phyloP scores from a whole-genome alignment of 1,140 invertebrate species.

The Sesamia nonagrioides region DNA sequence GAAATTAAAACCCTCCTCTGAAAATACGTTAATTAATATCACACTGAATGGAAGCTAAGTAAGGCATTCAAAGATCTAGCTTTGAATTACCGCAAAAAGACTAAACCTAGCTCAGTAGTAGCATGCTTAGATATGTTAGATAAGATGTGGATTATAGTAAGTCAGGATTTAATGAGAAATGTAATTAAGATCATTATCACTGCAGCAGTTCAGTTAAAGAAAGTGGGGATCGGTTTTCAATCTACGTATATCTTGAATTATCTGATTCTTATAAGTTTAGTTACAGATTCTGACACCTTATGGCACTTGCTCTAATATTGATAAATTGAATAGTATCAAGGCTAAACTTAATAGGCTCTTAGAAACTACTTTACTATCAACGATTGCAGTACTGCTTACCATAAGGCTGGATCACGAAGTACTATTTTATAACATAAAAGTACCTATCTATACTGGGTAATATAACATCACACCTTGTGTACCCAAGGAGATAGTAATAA shows the following conservation, averaged over 20 bases:
- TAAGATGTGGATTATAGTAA: conserved; percentile 1
- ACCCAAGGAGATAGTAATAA: too few relatives aligned
- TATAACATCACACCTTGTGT: too few relatives aligned
- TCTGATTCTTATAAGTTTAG: not conserved
- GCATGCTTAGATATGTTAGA: conserved; percentile 10
- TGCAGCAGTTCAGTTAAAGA: not conserved
- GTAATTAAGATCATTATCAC: conserved; percentile 24
- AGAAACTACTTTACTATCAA: too few relatives aligned
- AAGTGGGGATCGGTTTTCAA: not conserved
- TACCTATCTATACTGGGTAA: too few relatives aligned
- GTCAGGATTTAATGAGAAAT: conserved; percentile 6
- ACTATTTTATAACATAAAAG: too few relatives aligned
- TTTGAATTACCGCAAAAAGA: conserved; percentile 2
- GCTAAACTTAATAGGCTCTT: too few relatives aligned
- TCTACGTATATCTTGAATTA: not conserved
- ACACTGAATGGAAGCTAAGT: conserved; percentile 12
- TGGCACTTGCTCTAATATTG: too few relatives aligned
- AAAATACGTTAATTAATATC: conserved; percentile 16
- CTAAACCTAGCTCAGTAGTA: conserved; percentile 3
- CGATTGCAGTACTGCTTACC: too few relatives aligned
- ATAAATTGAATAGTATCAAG: too few relatives aligned
- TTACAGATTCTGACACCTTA: not conserved
- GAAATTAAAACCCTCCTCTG: conserved; percentile 6
- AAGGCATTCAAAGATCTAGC: conserved; percentile 13
- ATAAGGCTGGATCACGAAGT: too few relatives aligned